Evolutionary conservation across 2,888 invertebrate species (phyloP).

Genomic region (Phortica okadai): DNA sequence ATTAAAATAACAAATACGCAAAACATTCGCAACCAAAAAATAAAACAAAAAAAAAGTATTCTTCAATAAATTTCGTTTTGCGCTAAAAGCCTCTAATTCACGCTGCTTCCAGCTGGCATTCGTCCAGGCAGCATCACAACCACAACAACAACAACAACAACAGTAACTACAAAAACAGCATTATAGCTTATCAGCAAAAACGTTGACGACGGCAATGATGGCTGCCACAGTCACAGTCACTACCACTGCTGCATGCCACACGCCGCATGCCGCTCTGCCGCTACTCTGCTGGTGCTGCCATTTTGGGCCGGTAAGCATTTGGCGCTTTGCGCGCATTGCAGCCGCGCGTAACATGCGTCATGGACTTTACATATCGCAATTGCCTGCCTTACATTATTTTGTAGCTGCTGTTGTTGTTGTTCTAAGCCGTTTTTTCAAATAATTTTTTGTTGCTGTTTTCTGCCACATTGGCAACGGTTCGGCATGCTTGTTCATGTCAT

Average conservation of each 20-base stretch:
- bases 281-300: no score
- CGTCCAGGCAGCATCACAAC: neutral
- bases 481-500: neutral
- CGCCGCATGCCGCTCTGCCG: neutral
- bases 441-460: neutral
- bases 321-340: neutral
- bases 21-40: neutral
- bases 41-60: neutral
- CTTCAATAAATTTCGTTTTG: neutral
- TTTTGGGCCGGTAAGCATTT: no score
- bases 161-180: no score
- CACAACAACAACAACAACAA: no score
- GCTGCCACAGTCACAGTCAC: slow-evolving; percentile 1
- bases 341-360: neutral
- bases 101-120: neutral
- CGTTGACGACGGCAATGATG: neutral
- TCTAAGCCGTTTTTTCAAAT: neutral
- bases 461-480: slow-evolving; percentile 1
- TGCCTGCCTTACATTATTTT: neutral
- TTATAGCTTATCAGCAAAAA: slow-evolving; percentile 1
- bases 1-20: slow-evolving; percentile 2
- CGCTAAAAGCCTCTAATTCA: slow-evolving; percentile 17
- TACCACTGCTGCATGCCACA: no score
- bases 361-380: neutral
- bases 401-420: neutral